Conservation (phyloP, 2,888 invertebrate species). For the Drosophila koepferae region DNA sequence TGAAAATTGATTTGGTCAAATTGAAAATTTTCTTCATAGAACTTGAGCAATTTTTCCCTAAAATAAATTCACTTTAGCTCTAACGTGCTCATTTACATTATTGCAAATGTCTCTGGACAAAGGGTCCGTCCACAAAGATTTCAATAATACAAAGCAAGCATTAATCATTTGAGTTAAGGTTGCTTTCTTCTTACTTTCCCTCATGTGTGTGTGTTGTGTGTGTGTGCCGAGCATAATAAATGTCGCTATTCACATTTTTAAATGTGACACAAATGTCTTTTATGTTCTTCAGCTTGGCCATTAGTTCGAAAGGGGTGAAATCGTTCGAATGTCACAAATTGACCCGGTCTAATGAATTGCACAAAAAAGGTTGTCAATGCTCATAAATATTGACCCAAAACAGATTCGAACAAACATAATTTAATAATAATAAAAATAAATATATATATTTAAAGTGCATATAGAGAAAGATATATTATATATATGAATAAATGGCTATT, state of each 20-base stretch:
- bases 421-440: conserved; percentile 10
- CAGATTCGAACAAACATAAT: conserved; percentile 15
- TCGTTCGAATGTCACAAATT: conserved; percentile 49
- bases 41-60: conserved; percentile 43
- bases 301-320: conserved; percentile 13
- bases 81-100: conserved; percentile 17
- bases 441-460: background rate
- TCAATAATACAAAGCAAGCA: conserved; percentile 20
- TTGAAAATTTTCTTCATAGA: conserved; percentile 36
- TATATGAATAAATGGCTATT: conserved; percentile 10
- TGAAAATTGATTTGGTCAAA: conserved; percentile 72
- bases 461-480: background rate
- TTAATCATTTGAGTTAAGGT: conserved; percentile 46
- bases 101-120: conserved; percentile 17
- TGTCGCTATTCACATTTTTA: conserved; percentile 22
- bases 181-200: background rate
- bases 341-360: conserved; percentile 42
- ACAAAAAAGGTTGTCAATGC: conserved; percentile 40
- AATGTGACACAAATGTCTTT: conserved; percentile 36
- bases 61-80: background rate
- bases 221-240: conserved; percentile 34
- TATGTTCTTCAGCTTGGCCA: conserved; percentile 23
- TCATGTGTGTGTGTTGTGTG: conserved; percentile 17
- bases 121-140: conserved; percentile 9
- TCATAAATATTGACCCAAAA: conserved; percentile 31